Base-by-base conservation (phyloP, 2,113 vertebrate genomes). In the Pardalotus punctatus region DNA sequence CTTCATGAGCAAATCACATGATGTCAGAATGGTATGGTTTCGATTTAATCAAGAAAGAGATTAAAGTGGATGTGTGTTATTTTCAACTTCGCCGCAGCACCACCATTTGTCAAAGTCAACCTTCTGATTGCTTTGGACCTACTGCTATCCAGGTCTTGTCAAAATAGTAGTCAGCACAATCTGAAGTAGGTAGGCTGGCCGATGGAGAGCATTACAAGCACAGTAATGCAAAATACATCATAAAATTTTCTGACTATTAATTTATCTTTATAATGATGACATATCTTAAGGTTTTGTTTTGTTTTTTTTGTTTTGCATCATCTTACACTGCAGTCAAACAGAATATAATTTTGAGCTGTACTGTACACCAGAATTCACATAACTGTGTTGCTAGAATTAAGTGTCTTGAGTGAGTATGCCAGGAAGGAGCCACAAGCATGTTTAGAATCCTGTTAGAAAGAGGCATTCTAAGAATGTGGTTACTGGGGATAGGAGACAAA, bases 41-140 rank as follows among this genome's bases (percentile, higher is more conserved):
- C 98, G 98, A 99, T 99, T 99, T 99, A 99, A 99, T 99, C 99
- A 99, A 99, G 98, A 99, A 99, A 99, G 99, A 99, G 99, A 99
- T 99, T 99, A 99, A 99, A 99, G 99, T 99, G 99, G 99, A 99
- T 99, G 99, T 99, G 98, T 99, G 99, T 99, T 99, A 99, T 99
- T 99, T 99, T 99, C 99, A 99, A 99, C 98, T 99, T 99, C 98
- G 96, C 99, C 97, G 97, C 98, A 98, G 99, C 98, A 98, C 98
- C 98, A 92, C 98, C 99, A 99, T 99, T 99, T 99, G 98, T 99
- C 99, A 99, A 99, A 99, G 99, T 99, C 99, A 99, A 98, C 98
- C 98, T 98, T 98, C 98, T 99, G 99, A 99, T 99, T 99, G 99
- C 99, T 99, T 99, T 99, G 99, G 99, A 99, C 99, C 99, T 98